Base-by-base conservation (phyloP, 2,113 vertebrate genomes). In the Collichthys lucidus region DNA sequence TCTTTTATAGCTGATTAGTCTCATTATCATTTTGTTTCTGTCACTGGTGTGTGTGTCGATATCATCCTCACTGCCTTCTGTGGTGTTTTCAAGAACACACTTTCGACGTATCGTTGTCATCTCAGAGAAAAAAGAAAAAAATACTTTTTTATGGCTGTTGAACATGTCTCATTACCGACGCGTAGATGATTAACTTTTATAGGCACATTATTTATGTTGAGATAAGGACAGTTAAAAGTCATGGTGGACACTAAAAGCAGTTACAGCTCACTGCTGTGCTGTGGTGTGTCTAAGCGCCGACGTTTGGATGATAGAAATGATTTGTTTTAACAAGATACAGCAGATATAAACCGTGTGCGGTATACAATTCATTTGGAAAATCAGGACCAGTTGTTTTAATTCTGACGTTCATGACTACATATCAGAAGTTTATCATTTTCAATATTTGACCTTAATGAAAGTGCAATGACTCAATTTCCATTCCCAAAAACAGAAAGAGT, bases 201-300 rank as follows among this genome's bases (percentile, higher is more conserved):
- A 88, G 86, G 82, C 85, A 81, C 91, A 95, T 93, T 95, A 95
- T 96, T 96, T 95, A 95, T 95, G 92, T 94, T 91, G 88, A 91
- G 93, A 95, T 95, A 94, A 94, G 92, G 90, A 84, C 88, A 88
- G 91, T 86, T 87, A 89, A 93, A 85, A 90, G 86, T 86, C 80
- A 74, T 10, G 6, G 74, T 35, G 68, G 86, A 84, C 88, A 84
- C 73, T 91, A 82, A 88, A 86, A 66, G 53, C 69, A 47, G 80
- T 82, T 42, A 62, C 79, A 72, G 83, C 79, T 79, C 57, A 14
- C 69, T 52, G 84, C 63, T 62, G 16, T 19, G 68, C 35, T 35
- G 44, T 64, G 64, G 12, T 47, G 24, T 35, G 4, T 72, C 71
- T 5, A 2, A 57, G 22, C 47, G 11, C 11, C 12, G 15, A 64